Evolutionary conservation across 2,797 vertebrate species (phyloP), one percentile per base, ranked within the genome.

Genomic region (Phyllotis vaccarum): DNA sequence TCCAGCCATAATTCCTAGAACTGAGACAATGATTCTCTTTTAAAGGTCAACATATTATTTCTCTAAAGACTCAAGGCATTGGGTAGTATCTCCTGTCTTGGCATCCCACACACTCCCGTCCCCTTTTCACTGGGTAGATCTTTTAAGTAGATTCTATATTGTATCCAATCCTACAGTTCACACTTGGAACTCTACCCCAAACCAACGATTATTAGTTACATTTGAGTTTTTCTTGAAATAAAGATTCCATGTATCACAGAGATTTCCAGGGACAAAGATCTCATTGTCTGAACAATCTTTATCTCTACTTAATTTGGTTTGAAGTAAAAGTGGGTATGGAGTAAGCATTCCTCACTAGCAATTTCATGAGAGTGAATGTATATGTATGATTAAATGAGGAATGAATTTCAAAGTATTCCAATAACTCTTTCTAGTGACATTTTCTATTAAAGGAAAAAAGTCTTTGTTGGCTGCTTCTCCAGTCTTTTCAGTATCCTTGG

Each of bases 361-460:
- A 49, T 49, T 66, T 76, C n/a, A 21, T 14, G 24, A 68, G 68
- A 46, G 12, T 81, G 34, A 88, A 8, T 70, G 8, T 75, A 16
- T 62, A 21, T 76, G 3, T 82, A 34, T 89, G 68, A 86, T 86
- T 10, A 87, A 95, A 76, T 31, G 52, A 22, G 34, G 34, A 8
- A 70, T 79, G 52, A 89, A 90, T 90, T 66, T n/a, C 37, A 52
- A 40, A 94, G 43, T 31, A 79, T 80, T 87, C 46, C 58, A 86
- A 22, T 64, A 86, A 76, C 4, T 83, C 8, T 66, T 8, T 76
- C 62, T 62, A 90, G 93, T 94, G 6, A 82, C 76, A 46, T 76
- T 92, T n/a, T 90, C 31, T 90, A 27, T 95, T 82, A 81, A 86
- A 96, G 91, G 29, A 60, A 54, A 54, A 56, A 58, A 58, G 34